phyloP scores from a whole-genome alignment of 2,888 invertebrate species.

The Drosophila quinaria region DNA sequence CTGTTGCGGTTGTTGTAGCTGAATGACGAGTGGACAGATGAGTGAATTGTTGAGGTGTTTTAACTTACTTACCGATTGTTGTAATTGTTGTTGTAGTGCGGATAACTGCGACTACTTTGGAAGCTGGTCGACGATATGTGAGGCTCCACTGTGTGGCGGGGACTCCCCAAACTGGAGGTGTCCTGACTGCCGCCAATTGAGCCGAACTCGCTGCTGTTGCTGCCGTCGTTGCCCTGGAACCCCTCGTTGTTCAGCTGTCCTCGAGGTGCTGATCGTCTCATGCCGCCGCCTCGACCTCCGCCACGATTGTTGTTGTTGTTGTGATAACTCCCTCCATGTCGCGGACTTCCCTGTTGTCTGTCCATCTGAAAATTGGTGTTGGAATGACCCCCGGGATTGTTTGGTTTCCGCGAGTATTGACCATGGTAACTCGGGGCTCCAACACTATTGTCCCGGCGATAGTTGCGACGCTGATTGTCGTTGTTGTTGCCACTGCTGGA shows the following conservation, averaged over 20 bases:
- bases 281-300: constrained; percentile 11
- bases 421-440: constrained; percentile 38
- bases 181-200: constrained; percentile 38
- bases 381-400: constrained; percentile 28
- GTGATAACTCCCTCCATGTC: constrained; percentile 8
- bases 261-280: constrained; percentile 21
- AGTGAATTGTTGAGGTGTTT: neutral
- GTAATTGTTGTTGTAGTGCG: constrained; percentile 40
- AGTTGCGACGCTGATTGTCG: constrained; percentile 52
- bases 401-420: constrained; percentile 36
- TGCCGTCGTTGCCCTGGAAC: constrained; percentile 42
- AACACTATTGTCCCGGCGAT: constrained; percentile 53
- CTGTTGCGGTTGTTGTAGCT: constrained; percentile 28
- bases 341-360: constrained; percentile 29
- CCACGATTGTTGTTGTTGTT: constrained; percentile 28
- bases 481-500: constrained; percentile 33
- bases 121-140: constrained; percentile 47
- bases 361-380: constrained; percentile 24
- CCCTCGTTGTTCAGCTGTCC: constrained; percentile 26
- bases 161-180: constrained; percentile 46
- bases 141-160: constrained; percentile 25
- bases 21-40: neutral
- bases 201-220: constrained; percentile 45
- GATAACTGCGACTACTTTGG: constrained; percentile 59
- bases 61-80: constrained; percentile 47